These are phyloP conservation scores for Chiloscyllium punctatum DNA, from an alignment of 2,797 vertebrate genomes.

Conservation along the genomic window DNA sequence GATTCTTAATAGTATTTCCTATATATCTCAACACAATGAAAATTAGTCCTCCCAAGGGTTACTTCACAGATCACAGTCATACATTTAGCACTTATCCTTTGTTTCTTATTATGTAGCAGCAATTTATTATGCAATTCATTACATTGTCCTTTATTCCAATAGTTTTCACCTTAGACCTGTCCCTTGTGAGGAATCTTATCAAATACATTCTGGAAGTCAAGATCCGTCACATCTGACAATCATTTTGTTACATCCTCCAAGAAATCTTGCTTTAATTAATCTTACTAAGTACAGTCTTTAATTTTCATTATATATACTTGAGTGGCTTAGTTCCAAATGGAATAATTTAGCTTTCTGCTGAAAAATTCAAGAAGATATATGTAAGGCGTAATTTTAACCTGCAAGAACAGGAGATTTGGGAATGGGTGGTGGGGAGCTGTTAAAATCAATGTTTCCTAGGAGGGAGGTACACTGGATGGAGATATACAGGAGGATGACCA, in stretches of 20 bases:
- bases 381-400: background rate
- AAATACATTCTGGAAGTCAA: background rate
- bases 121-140: background rate
- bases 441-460: background rate
- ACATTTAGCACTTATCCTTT: background rate
- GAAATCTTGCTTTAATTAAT: background rate
- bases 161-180: background rate
- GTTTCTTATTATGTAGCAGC: background rate
- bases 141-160: background rate
- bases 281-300: background rate
- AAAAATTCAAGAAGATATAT: background rate
- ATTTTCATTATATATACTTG: background rate
- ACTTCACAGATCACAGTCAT: background rate
- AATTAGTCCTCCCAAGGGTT: background rate
- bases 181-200: background rate
- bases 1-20: no score
- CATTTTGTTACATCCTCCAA: background rate
- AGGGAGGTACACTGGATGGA: background rate
- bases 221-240: background rate
- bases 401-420: background rate
- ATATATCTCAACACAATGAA: background rate
- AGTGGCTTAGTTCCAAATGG: background rate
- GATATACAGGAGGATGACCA: background rate
- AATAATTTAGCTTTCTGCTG: background rate
- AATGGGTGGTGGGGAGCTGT: background rate